phyloP scores from a whole-genome alignment of 2,888 invertebrate species.

The Frankliniella fusca region DNA sequence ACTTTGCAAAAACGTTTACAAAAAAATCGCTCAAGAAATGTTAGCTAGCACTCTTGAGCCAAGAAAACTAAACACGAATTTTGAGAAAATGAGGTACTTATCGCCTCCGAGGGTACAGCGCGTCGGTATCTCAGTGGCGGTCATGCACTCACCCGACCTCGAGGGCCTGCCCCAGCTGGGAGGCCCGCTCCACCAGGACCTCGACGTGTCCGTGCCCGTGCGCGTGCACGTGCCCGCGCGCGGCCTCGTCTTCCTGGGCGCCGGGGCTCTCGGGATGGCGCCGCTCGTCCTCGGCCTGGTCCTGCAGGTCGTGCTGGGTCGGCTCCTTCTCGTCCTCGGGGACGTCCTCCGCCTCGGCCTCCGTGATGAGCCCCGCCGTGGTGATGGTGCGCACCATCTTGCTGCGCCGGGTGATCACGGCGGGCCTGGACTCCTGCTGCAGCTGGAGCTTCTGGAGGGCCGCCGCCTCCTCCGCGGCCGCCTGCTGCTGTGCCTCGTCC shows the following conservation, averaged over 20 bases:
- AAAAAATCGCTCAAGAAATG: too few species aligned
- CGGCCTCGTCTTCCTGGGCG: too few species aligned
- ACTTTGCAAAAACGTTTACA: too few species aligned
- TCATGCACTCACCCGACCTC: too few species aligned
- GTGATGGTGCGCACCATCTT: constrained; percentile 17
- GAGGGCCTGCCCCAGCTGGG: too few species aligned
- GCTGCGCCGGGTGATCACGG: constrained; percentile 2
- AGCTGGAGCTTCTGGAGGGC: background rate
- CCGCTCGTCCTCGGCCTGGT: background rate
- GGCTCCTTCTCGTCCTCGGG: background rate
- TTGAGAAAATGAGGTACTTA: too few species aligned
- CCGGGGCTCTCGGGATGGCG: background rate
- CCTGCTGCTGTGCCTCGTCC: background rate
- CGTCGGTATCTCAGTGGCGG: too few species aligned
- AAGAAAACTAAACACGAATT: too few species aligned
- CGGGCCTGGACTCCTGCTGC: constrained; percentile 17
- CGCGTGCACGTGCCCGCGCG: too few species aligned
- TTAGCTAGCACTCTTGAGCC: too few species aligned
- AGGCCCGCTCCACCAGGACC: background rate
- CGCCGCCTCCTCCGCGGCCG: too few species aligned
- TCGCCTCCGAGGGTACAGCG: too few species aligned
- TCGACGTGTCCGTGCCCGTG: background rate
- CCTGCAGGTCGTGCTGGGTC: background rate
- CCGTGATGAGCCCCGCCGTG: constrained; percentile 13
- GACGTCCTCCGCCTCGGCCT: constrained; percentile 14